phyloP scores from a whole-genome alignment of 2,113 vertebrate species.

The Corydoras sp. region DNA sequence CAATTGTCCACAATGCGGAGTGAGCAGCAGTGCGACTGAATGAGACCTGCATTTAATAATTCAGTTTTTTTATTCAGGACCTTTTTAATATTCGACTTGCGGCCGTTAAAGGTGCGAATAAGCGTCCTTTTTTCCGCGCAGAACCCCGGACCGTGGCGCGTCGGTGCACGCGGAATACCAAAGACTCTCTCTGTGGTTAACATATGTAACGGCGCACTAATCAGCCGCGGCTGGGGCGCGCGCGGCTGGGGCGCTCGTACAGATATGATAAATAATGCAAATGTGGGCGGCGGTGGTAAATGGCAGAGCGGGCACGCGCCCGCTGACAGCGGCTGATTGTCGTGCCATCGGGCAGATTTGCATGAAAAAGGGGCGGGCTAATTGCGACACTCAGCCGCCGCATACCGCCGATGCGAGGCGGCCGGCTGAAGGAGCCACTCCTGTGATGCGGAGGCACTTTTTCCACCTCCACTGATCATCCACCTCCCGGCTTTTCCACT shows the following conservation, averaged over 20 bases:
- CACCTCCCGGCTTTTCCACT: slow-evolving; percentile 2
- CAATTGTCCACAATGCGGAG: no score
- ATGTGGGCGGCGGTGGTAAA: slow-evolving; percentile 62
- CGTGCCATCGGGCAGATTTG: slow-evolving; percentile 72
- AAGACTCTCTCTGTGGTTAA: slow-evolving; percentile 57
- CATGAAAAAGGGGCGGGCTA: slow-evolving; percentile 68
- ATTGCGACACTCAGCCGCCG: slow-evolving; percentile 72
- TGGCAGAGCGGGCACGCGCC: slow-evolving; percentile 59
- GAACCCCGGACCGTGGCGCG: slow-evolving; percentile 19
- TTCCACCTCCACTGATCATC: slow-evolving; percentile 41
- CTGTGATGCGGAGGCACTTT: slow-evolving; percentile 42
- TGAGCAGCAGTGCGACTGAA: no score
- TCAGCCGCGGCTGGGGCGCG: slow-evolving; percentile 49
- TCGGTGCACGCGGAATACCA: slow-evolving; percentile 43
- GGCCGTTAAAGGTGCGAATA: slow-evolving; percentile 13
- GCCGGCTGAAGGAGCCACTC: slow-evolving; percentile 57
- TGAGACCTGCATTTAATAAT: no score
- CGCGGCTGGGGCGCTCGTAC: slow-evolving; percentile 51
- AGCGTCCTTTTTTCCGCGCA: slow-evolving; percentile 42
- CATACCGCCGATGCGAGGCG: slow-evolving; percentile 56
- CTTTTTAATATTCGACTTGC: no score
- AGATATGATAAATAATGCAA: slow-evolving; percentile 72
- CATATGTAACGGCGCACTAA: slow-evolving; percentile 60
- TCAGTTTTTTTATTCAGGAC: no score
- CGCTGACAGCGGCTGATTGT: slow-evolving; percentile 61